phyloP scores from a whole-genome alignment of 2,888 invertebrate genomes.

The Drosophila merina region DNA sequence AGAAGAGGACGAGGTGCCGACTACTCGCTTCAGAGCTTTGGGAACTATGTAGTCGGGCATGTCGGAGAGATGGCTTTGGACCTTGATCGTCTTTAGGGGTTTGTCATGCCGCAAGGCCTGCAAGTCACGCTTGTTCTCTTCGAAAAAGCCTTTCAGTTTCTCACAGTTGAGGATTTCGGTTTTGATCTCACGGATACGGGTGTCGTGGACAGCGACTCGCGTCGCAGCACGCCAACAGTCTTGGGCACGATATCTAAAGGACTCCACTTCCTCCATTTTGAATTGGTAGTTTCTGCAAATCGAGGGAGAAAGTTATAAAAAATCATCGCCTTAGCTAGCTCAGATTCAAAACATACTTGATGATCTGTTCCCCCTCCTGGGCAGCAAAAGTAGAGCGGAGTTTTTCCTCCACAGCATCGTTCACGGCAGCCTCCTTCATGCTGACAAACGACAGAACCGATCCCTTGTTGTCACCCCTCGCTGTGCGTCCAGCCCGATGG shows the following conservation, averaged over 20 bases:
- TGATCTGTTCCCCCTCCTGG: conserved; percentile 85
- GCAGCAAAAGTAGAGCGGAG: conserved; percentile 88
- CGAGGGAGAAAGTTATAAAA: too few relatives aligned
- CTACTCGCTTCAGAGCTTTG: conserved; percentile 88
- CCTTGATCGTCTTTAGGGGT: conserved; percentile 92
- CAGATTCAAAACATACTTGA: conserved; percentile 84
- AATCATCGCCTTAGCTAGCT: background rate
- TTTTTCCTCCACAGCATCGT: conserved; percentile 91
- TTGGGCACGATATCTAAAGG: conserved; percentile 96
- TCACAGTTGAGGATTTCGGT: conserved; percentile 96
- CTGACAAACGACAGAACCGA: conserved; percentile 95
- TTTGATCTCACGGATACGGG: conserved; percentile 97
- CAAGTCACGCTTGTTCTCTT: conserved; percentile 94
- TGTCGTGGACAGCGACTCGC: conserved; percentile 95
- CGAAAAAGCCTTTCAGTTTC: conserved; percentile 96
- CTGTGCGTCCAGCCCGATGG: conserved; percentile 97
- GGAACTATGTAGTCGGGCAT: conserved; percentile 97
- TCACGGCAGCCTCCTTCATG: conserved; percentile 89
- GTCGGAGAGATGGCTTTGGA: conserved; percentile 93
- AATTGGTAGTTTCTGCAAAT: conserved; percentile 93
- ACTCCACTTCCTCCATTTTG: conserved; percentile 97
- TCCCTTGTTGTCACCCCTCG: conserved; percentile 93
- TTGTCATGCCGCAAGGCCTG: conserved; percentile 93
- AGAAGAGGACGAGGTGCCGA: conserved; percentile 59
- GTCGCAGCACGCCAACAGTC: conserved; percentile 98